These are phyloP conservation scores for Threskiornis aethiopicus DNA, from an alignment of 2,797 vertebrate genomes.

Conservation along the genomic window DNA sequence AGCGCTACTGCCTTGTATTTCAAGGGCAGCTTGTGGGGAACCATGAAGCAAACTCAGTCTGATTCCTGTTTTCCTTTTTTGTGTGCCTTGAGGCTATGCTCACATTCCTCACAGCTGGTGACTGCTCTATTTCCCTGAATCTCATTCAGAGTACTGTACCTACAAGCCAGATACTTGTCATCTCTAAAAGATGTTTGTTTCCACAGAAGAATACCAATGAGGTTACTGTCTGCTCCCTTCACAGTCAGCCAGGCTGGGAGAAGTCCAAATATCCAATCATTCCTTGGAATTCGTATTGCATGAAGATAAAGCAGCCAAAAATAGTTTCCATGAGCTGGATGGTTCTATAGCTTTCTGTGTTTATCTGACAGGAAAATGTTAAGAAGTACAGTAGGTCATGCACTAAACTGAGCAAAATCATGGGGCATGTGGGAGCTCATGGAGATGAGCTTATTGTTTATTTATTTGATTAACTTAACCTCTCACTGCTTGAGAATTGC, in stretches of 20 bases:
- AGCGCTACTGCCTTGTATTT: neutral
- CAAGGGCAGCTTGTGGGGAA: neutral
- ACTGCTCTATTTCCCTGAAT: neutral
- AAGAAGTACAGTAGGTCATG: neutral
- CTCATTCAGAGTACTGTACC: conserved; percentile 7
- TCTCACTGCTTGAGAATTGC: neutral
- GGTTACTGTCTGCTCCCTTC: conserved; percentile 41
- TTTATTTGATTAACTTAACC: conserved; percentile 22
- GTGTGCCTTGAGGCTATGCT: neutral
- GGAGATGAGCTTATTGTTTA: neutral
- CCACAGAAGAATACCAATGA: conserved; percentile 34
- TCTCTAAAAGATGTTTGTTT: conserved; percentile 45
- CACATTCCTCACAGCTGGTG: neutral
- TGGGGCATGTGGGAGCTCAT: neutral
- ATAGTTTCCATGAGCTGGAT: conserved; percentile 31
- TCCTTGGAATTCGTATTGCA: conserved; percentile 17
- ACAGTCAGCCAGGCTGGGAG: conserved; percentile 20
- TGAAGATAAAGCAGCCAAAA: conserved; percentile 52
- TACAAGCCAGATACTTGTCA: conserved; percentile 39
- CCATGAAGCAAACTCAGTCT: neutral
- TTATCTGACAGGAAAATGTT: conserved; percentile 33
- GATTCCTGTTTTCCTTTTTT: neutral
- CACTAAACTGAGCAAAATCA: neutral
- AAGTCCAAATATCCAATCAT: conserved; percentile 35
- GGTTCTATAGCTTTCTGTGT: conserved; percentile 19